phyloP scores from a whole-genome alignment of 2,797 vertebrate species.

The Enteromius mattozi region DNA sequence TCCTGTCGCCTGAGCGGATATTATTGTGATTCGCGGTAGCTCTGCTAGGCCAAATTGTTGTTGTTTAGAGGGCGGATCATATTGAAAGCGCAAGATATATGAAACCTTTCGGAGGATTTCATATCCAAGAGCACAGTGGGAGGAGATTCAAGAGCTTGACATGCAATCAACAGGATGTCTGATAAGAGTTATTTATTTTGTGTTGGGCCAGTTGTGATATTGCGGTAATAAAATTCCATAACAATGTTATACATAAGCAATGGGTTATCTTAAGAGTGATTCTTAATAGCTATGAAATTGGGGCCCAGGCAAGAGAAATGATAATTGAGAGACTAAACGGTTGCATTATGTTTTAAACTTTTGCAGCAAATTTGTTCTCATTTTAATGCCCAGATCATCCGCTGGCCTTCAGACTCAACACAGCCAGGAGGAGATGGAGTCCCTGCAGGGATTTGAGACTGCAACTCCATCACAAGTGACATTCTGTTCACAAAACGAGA shows the following conservation, averaged over 20 bases:
- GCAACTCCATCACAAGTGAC: constrained; percentile 24
- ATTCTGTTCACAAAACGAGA: constrained; percentile 2
- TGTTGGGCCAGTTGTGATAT: background rate
- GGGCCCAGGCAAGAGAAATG: background rate
- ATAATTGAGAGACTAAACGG: background rate
- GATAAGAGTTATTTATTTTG: constrained; percentile 17
- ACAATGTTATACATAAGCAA: constrained; percentile 3
- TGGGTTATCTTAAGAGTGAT: background rate
- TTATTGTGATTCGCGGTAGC: constrained; percentile 12
- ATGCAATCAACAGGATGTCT: constrained; percentile 12
- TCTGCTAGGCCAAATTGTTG: background rate
- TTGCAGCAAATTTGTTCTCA: background rate
- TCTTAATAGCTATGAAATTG: constrained; percentile 29
- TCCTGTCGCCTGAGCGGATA: background rate
- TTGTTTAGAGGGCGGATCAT: constrained; percentile 20
- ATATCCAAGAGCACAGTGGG: background rate
- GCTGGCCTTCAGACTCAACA: background rate
- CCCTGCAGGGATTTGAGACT: constrained; percentile 7
- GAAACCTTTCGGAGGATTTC: constrained; percentile 16
- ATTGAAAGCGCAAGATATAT: background rate
- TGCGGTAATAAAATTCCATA: background rate
- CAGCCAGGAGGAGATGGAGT: background rate
- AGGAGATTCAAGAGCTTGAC: background rate
- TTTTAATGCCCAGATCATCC: constrained; percentile 35
- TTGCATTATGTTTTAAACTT: background rate